Evolutionary conservation across 2,888 invertebrate genomes (phyloP).

Genomic region (Caenorhabditis wallacei): DNA sequence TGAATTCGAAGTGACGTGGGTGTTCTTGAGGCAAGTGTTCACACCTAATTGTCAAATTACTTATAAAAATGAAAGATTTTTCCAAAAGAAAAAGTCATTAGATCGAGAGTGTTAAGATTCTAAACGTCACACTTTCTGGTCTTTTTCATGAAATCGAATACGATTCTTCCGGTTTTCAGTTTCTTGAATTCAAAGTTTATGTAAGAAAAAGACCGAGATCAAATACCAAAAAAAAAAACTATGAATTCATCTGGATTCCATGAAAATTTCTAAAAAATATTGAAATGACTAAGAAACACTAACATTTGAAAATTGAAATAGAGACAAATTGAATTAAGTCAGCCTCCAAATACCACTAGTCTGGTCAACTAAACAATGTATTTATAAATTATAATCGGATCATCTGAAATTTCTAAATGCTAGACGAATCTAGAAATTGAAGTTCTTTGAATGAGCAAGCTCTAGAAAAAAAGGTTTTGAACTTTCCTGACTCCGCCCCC

Average conservation of each 20-base stretch:
- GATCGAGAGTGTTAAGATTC: constrained; percentile 14
- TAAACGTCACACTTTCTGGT: constrained; percentile 15
- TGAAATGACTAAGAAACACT: too few relatives aligned
- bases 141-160: constrained; percentile 40
- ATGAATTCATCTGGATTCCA: not conserved
- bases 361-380: too few relatives aligned
- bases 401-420: too few relatives aligned
- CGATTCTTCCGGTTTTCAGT: constrained; percentile 6
- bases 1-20: constrained; percentile 44
- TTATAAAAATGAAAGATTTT: not conserved
- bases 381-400: too few relatives aligned
- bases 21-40: constrained; percentile 29
- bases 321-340: too few relatives aligned
- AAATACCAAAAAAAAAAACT: too few relatives aligned
- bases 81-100: not conserved
- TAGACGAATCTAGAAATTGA: too few relatives aligned
- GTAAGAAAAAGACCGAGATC: not conserved
- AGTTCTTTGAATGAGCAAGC: too few relatives aligned
- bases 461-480: not conserved
- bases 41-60: not conserved
- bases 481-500: constrained; percentile 13
- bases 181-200: constrained; percentile 15
- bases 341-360: too few relatives aligned
- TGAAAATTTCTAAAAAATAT: not conserved
- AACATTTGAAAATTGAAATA: too few relatives aligned